A percentile compares a stretch with the other conserved stretches of the same genome.
Conservation (phyloP, 1,140 invertebrate genomes). For the Drosophila lowei region DNA sequence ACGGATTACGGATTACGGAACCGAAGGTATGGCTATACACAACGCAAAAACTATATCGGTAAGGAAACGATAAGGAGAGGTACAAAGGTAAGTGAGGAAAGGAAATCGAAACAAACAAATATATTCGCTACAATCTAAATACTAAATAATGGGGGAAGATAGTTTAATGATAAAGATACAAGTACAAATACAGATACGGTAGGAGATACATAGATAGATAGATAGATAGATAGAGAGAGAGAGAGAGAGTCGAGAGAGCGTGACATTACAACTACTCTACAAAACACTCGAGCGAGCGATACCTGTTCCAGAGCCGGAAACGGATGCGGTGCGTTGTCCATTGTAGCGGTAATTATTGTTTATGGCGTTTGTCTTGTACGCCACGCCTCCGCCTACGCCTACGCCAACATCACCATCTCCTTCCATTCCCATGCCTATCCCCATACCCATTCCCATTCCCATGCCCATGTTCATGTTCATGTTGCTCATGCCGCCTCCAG, state of each 20-base stretch:
- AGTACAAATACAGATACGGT: constrained; percentile 6
- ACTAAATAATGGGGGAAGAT: too few relatives aligned
- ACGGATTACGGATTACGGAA: too few relatives aligned
- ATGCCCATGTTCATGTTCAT: constrained; percentile 27
- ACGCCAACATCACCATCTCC: constrained; percentile 23
- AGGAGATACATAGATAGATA: constrained; percentile 15
- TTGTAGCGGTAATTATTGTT: constrained; percentile 83
- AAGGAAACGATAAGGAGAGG: too few relatives aligned
- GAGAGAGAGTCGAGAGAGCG: constrained; percentile 10
- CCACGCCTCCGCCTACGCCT: constrained; percentile 52
- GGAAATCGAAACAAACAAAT: too few relatives aligned
- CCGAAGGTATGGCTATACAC: too few relatives aligned
- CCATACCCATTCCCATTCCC: constrained; percentile 13
- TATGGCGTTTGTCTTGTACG: constrained; percentile 77
- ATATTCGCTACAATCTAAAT: too few relatives aligned
- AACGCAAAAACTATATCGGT: too few relatives aligned
- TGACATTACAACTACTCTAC: constrained; percentile 42
- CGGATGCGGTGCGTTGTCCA: constrained; percentile 72
- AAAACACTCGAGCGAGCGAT: constrained; percentile 70
- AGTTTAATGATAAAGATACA: constrained; percentile 8
- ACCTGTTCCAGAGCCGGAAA: constrained; percentile 73
- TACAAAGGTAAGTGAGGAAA: too few relatives aligned
- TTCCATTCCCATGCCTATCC: constrained; percentile 23
- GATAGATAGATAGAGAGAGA: constrained; percentile 3
- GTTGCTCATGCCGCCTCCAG: constrained; percentile 19